Conservation (phyloP, 2,888 invertebrate genomes). For the Dascillus cervinus region DNA sequence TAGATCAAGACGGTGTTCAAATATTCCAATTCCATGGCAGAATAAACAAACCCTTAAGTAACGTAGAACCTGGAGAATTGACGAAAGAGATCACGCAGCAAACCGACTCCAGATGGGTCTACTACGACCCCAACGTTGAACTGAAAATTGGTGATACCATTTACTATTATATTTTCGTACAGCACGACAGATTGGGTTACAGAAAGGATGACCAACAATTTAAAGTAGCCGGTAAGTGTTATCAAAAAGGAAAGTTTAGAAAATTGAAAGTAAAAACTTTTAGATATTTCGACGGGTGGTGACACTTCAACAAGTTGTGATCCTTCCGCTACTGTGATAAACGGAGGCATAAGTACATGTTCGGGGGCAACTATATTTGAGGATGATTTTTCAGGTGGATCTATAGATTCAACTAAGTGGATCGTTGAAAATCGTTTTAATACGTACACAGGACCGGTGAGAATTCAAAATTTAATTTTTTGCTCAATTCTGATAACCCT, state of each 20-base stretch:
- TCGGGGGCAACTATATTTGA: constrained; percentile 48
- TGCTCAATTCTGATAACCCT: too few species aligned
- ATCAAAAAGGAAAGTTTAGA: too few species aligned
- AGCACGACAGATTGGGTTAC: constrained; percentile 45
- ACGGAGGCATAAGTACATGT: constrained; percentile 5
- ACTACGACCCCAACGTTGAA: not conserved
- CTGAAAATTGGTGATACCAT: constrained; percentile 51
- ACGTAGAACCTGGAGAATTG: constrained; percentile 47
- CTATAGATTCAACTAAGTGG: constrained; percentile 46
- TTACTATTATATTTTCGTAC: constrained; percentile 55
- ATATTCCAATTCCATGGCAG: constrained; percentile 60
- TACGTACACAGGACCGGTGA: constrained; percentile 39
- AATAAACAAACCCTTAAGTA: constrained; percentile 47
- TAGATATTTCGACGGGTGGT: too few species aligned
- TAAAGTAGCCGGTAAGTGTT: constrained; percentile 43
- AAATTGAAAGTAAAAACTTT: too few species aligned
- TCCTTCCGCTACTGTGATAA: too few species aligned
- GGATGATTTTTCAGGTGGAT: constrained; percentile 48
- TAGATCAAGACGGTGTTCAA: constrained; percentile 46
- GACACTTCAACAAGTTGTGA: too few species aligned
- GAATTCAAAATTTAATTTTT: too few species aligned
- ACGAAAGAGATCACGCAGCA: constrained; percentile 43
- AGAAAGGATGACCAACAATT: constrained; percentile 40
- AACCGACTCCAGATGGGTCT: constrained; percentile 46
- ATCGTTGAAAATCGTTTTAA: constrained; percentile 51